Conservation (phyloP, 92 coral and sea anemone genomes). For the Phenganax stokvisi region DNA sequence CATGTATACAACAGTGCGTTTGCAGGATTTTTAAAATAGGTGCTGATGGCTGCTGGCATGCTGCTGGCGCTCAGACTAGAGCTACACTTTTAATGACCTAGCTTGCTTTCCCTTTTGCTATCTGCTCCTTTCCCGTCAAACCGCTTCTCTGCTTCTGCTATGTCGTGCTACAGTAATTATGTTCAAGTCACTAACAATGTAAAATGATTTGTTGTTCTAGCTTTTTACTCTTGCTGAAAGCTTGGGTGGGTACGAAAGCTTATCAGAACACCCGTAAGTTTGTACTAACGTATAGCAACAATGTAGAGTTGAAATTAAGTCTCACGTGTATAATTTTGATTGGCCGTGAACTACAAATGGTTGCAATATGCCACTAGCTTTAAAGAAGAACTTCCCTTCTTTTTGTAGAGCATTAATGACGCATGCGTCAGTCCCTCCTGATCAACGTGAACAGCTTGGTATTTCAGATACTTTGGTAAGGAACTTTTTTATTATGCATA, state of each 20-base stretch:
- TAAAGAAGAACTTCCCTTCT: background rate
- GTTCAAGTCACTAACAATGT: background rate
- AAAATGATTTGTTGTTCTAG: constrained; percentile 40
- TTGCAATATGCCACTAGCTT: background rate
- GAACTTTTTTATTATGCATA: background rate
- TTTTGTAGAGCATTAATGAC: constrained; percentile 78
- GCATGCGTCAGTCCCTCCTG: constrained; percentile 89
- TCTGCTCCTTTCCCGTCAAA: background rate
- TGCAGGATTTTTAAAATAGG: too few relatives aligned
- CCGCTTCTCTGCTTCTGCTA: background rate
- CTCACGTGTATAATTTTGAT: background rate
- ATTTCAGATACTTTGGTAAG: constrained; percentile 89
- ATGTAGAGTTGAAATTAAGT: background rate
- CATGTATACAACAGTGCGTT: too few relatives aligned
- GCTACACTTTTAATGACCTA: background rate
- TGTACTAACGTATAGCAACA: background rate
- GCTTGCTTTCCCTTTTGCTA: background rate
- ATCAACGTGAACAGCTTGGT: constrained; percentile 70
- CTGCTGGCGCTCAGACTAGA: too few relatives aligned
- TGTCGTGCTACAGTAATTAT: background rate
- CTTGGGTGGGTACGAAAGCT: constrained; percentile 93
- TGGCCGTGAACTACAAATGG: background rate
- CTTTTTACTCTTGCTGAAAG: constrained; percentile 93
- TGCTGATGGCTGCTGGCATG: too few relatives aligned
- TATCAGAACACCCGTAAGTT: constrained; percentile 93